Conservation (phyloP, 1,140 invertebrate genomes). For the Sinonovacula constricta region DNA sequence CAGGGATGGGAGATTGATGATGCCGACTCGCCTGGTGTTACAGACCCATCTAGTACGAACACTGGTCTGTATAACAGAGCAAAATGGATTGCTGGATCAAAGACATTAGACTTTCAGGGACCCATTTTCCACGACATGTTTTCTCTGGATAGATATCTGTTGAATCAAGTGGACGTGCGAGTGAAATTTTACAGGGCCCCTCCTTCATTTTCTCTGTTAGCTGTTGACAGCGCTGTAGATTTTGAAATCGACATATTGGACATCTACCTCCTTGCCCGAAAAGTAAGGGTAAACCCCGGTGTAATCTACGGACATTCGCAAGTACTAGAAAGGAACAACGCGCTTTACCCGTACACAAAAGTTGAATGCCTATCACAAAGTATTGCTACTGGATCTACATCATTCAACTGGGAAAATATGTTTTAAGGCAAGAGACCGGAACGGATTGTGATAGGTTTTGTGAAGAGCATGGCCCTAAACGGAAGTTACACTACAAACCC, state of each 20-base stretch:
- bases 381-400: neutral
- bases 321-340: neutral
- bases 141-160: neutral
- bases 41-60: neutral
- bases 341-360: neutral
- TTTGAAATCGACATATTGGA: conserved; percentile 2
- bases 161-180: conserved; percentile 9
- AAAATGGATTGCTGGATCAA: neutral
- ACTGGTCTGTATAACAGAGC: neutral
- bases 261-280: neutral
- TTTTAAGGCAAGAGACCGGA: too few species aligned
- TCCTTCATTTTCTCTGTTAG: neutral
- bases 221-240: neutral
- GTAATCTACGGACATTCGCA: conserved; percentile 4
- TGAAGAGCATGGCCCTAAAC: too few species aligned
- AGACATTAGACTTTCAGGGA: neutral
- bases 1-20: neutral
- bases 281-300: neutral
- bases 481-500: too few species aligned
- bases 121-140: conserved; percentile 6
- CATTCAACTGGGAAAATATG: conserved; percentile 11
- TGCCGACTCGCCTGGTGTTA: neutral
- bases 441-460: too few species aligned
- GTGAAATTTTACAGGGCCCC: neutral
- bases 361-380: neutral